Evolutionary conservation across 2,888 invertebrate species (phyloP).

Genomic region (Hofmannophila pseudospretella): DNA sequence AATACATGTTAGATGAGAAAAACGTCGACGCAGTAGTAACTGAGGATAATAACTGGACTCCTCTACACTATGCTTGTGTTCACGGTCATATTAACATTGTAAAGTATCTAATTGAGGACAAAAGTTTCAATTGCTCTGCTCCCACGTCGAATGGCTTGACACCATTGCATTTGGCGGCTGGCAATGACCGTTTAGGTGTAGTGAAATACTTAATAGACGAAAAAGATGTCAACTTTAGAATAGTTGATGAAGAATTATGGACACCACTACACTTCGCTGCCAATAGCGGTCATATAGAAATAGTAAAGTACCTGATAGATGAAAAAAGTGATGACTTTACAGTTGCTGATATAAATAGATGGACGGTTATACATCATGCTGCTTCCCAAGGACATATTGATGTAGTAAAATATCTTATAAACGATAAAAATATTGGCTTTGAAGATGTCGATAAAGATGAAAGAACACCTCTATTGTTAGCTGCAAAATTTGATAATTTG

Average conservation of each 20-base stretch:
- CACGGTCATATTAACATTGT: neutral
- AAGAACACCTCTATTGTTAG: too few relatives aligned
- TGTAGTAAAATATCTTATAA: slow-evolving; percentile 3
- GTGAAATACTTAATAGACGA: slow-evolving; percentile 1
- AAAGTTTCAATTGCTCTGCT: neutral
- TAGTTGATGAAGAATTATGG: too few relatives aligned
- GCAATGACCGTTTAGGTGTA: neutral
- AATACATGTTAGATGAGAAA: neutral
- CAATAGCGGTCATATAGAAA: neutral
- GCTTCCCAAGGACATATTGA: neutral
- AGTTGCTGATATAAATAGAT: neutral
- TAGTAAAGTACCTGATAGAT: neutral
- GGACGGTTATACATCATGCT: neutral
- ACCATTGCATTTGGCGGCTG: neutral
- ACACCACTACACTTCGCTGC: too few relatives aligned
- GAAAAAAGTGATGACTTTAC: neutral
- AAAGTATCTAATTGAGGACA: slow-evolving; percentile 2
- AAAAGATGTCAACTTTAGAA: neutral
- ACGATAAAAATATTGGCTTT: neutral
- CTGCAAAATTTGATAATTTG: neutral
- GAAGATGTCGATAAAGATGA: too few relatives aligned
- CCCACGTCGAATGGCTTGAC: neutral
- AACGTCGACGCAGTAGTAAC: neutral
- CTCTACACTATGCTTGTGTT: neutral
- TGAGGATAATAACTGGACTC: neutral